These are phyloP conservation scores for Neostethus bicornis DNA, from an alignment of 2,797 vertebrate genomes.

Conservation along the genomic window DNA sequence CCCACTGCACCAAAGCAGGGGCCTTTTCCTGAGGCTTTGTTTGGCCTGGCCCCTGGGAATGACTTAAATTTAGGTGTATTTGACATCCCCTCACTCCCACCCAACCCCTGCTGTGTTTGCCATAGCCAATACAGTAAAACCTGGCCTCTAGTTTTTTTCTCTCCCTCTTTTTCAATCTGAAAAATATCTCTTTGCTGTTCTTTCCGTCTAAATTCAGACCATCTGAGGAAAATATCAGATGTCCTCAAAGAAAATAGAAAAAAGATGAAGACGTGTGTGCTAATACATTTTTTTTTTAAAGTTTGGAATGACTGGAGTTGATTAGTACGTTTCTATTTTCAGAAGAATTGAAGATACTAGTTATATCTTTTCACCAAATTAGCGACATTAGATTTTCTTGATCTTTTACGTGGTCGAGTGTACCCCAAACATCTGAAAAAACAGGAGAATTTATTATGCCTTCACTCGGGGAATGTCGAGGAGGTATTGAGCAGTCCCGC, in stretches of 20 bases:
- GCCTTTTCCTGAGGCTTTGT: conserved; percentile 90
- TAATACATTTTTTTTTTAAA: not conserved
- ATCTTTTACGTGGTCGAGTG: too few species aligned
- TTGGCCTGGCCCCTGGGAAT: conserved; percentile 81
- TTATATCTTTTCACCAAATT: too few species aligned
- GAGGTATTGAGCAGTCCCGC: too few species aligned
- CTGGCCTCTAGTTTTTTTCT: conserved; percentile 3
- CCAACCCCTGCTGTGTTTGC: conserved; percentile 47
- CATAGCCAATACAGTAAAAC: conserved; percentile 47
- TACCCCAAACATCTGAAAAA: too few species aligned
- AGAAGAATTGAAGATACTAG: too few species aligned
- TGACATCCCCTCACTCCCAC: conserved; percentile 32
- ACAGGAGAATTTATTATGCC: too few species aligned
- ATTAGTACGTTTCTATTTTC: not conserved
- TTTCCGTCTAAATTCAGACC: conserved; percentile 29
- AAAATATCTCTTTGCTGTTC: not conserved
- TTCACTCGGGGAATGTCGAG: too few species aligned
- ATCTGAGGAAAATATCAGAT: conserved; percentile 18
- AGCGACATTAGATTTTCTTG: too few species aligned
- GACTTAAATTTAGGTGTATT: conserved; percentile 80
- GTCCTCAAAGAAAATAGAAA: not conserved
- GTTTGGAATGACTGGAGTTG: not conserved
- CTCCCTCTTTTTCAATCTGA: not conserved
- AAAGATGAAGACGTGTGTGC: not conserved
- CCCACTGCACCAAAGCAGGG: conserved; percentile 72